Evolutionary conservation across 2,888 invertebrate species (phyloP).

Genomic region (Parnassius mnemosyne): DNA sequence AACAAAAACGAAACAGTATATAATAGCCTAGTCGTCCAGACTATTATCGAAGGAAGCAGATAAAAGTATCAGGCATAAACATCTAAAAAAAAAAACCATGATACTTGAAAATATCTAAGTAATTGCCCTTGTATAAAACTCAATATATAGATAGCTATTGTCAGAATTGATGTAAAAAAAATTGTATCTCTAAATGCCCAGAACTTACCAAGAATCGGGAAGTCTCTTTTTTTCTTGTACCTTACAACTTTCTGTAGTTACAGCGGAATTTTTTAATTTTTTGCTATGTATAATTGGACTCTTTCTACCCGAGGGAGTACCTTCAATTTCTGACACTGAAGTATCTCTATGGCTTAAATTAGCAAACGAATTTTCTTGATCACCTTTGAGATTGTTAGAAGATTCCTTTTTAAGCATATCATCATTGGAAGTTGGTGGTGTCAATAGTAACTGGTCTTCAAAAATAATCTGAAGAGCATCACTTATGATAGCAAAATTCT

Average conservation of each 20-base stretch:
- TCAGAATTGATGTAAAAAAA: too few relatives aligned
- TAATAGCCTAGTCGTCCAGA: too few relatives aligned
- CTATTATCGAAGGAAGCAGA: too few relatives aligned
- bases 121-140: too few relatives aligned
- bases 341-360: conserved; percentile 43
- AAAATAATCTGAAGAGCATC: conserved; percentile 58
- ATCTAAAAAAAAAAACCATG: too few relatives aligned
- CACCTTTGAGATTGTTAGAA: conserved; percentile 14
- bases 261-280: conserved; percentile 39
- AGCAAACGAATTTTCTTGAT: conserved; percentile 30
- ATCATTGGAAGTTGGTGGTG: conserved; percentile 30
- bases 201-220: conserved; percentile 54
- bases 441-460: conserved; percentile 38
- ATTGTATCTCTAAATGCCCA: too few relatives aligned
- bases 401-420: conserved; percentile 30
- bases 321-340: conserved; percentile 61
- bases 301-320: conserved; percentile 58
- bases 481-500: conserved; percentile 51
- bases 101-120: too few relatives aligned
- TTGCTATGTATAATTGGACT: conserved; percentile 64
- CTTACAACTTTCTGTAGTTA: conserved; percentile 16
- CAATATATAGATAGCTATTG: too few relatives aligned
- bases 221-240: conserved; percentile 62
- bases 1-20: too few relatives aligned
- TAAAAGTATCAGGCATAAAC: too few relatives aligned